Percentiles rank a stretch among this genome's conserved stretches.
phyloP scores from a whole-genome alignment of 1,140 invertebrate genomes.

The Drosophila persimilis region DNA sequence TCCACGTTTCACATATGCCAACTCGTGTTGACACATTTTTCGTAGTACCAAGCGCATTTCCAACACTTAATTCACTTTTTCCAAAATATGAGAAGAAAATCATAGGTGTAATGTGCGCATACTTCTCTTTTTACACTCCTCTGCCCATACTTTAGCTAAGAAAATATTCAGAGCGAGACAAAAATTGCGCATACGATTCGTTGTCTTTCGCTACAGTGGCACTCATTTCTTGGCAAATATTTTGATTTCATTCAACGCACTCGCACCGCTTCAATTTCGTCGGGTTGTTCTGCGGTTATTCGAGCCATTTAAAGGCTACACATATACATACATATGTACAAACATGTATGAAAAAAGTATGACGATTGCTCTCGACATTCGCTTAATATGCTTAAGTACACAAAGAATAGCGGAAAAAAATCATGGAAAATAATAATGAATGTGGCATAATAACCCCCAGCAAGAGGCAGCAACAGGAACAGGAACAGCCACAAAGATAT shows the following conservation, averaged over 20 bases:
- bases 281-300: conserved; percentile 31
- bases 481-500: conserved; percentile 21
- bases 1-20: too few species aligned
- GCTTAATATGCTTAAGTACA: conserved; percentile 67
- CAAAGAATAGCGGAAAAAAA: conserved; percentile 14
- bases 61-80: too few species aligned
- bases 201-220: neutral
- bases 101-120: neutral
- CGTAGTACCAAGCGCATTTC: too few species aligned
- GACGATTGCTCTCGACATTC: conserved; percentile 31
- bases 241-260: conserved; percentile 59
- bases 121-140: neutral
- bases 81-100: too few species aligned
- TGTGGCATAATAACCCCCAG: conserved; percentile 34
- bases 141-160: neutral
- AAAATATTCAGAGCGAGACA: neutral
- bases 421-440: conserved; percentile 29
- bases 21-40: too few species aligned
- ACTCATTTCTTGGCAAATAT: conserved; percentile 49
- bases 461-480: neutral
- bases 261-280: neutral
- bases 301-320: conserved; percentile 17
- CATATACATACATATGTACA: neutral
- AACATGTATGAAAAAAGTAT: conserved; percentile 25
- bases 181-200: conserved; percentile 35